phyloP scores from a whole-genome alignment of 30 jellyfish, hydroid and myxozoan species.

The Hydra vulgaris region DNA sequence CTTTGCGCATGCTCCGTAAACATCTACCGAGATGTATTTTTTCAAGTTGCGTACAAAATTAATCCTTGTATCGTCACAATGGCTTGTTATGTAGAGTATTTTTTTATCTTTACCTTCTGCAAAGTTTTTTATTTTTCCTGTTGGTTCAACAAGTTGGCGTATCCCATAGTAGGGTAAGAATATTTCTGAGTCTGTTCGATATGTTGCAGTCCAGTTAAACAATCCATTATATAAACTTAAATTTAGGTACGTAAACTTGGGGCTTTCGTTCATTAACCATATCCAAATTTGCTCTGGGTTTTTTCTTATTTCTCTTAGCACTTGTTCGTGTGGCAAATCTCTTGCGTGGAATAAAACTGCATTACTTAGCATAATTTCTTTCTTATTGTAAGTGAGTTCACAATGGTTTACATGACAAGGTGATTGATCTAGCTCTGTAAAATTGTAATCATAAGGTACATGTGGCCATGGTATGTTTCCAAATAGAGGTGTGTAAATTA shows the following conservation, averaged over 20 bases:
- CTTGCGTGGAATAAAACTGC: slow-evolving; percentile 81
- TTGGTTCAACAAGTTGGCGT: slow-evolving; percentile 9
- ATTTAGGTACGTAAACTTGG: slow-evolving; percentile 26
- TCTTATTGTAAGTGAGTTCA: slow-evolving; percentile 49
- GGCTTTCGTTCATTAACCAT: slow-evolving; percentile 84
- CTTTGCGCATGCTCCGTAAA: slow-evolving; percentile 64
- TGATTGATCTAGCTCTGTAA: slow-evolving; percentile 49
- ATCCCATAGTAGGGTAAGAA: slow-evolving; percentile 41
- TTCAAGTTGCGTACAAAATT: slow-evolving; percentile 33
- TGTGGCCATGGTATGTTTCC: slow-evolving; percentile 61
- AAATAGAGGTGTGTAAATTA: slow-evolving; percentile 62
- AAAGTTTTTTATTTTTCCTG: slow-evolving; percentile 19
- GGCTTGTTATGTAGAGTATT: slow-evolving; percentile 45
- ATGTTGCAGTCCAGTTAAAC: slow-evolving; percentile 75
- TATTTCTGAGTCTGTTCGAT: slow-evolving; percentile 65
- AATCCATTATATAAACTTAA: slow-evolving; percentile 19
- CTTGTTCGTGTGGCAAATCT: slow-evolving; percentile 46
- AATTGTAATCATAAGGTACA: slow-evolving; percentile 47
- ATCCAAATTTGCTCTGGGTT: slow-evolving; percentile 48
- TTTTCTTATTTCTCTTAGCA: slow-evolving; percentile 18
- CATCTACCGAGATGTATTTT: slow-evolving; percentile 43
- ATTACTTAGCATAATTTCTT: slow-evolving; percentile 30
- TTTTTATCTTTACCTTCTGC: slow-evolving; percentile 59
- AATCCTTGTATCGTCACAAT: slow-evolving; percentile 45
- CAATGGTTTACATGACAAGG: slow-evolving; percentile 51